Base-by-base conservation (phyloP, 2,888 invertebrate genomes). In the Apoderus coryli region DNA sequence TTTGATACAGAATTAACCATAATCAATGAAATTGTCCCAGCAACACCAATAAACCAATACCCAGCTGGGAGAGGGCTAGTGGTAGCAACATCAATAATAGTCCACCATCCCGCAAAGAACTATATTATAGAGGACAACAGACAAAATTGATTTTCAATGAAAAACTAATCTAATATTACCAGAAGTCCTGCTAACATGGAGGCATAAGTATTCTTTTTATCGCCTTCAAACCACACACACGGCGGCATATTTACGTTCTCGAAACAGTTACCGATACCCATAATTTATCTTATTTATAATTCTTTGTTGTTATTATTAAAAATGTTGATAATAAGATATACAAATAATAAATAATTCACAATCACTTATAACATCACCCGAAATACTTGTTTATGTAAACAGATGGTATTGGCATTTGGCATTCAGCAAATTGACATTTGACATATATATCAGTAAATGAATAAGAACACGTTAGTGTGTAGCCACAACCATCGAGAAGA, bases 41-140 rank as follows among this genome's bases (percentile, higher is more conserved):
- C 76, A 27, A 93, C 80, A 4, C 96, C 98, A 52, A 93, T 92
- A 32, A 92, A 76, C 50, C 95, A 85, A 44, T 88, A 85, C 1
- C 57, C 56, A 10, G 86, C 81, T 43, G 67, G 48, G 57, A 93
- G 60, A 61, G 79, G 65, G 16, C 65, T 63, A 11, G 75, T 74
- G 0, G 86, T 75, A 33, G 86, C 78, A 5, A 90, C 86, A 63
- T 96, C 96, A 46, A 98, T 93, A 37, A 93, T 78, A 38, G 92
- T 75, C 98, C 96, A 98, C 95, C 96, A 96, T 28, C 93, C 96
- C 45, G 76, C 62, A 49, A 90, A 93, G 62, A 96, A 96, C 90
- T 92, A 52, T 29, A 61, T 32, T n/a, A 16, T 22, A 27, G 6
- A 59, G 40, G 37, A 39, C 38, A 35, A 27, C 6, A 22, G 6